Percentiles rank a stretch among this genome's conserved stretches.
Evolutionary conservation across 2,113 vertebrate genomes (phyloP).

Genomic region (Parus major): DNA sequence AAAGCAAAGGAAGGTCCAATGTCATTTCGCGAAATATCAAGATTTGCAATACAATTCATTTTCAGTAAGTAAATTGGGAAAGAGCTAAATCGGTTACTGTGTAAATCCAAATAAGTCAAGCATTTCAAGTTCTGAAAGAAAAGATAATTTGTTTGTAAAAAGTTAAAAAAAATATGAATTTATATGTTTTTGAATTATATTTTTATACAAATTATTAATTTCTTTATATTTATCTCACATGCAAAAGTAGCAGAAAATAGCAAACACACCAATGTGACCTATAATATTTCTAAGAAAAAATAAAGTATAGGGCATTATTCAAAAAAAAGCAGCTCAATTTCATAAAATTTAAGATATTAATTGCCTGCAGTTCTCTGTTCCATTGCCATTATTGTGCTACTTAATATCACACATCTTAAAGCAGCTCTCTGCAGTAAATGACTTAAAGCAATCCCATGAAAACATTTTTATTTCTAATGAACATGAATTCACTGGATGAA

Average conservation of each 20-base stretch:
- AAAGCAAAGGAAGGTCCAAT: slow-evolving; percentile 82
- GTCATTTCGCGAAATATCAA: slow-evolving; percentile 90
- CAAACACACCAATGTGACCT: background rate
- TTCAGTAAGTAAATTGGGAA: slow-evolving; percentile 83
- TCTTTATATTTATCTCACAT: background rate
- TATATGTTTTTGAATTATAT: background rate
- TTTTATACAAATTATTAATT: background rate
- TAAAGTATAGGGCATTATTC: background rate
- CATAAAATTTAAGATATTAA: background rate
- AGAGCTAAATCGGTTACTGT: slow-evolving; percentile 83
- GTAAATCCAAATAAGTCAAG: slow-evolving; percentile 90
- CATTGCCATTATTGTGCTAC: background rate
- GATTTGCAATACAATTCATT: slow-evolving; percentile 79
- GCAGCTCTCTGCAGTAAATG: background rate
- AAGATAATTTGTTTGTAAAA: background rate
- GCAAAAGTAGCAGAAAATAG: background rate
- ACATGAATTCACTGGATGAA: background rate
- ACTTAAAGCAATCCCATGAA: background rate
- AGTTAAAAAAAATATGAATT: background rate
- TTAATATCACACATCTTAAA: background rate
- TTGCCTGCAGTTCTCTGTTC: background rate
- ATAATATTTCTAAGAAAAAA: background rate
- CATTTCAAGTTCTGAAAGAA: slow-evolving; percentile 82
- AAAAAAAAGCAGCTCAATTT: background rate
- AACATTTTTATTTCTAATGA: background rate